Conservation (phyloP, 2,888 invertebrate species). For the Athetis lepigone region DNA sequence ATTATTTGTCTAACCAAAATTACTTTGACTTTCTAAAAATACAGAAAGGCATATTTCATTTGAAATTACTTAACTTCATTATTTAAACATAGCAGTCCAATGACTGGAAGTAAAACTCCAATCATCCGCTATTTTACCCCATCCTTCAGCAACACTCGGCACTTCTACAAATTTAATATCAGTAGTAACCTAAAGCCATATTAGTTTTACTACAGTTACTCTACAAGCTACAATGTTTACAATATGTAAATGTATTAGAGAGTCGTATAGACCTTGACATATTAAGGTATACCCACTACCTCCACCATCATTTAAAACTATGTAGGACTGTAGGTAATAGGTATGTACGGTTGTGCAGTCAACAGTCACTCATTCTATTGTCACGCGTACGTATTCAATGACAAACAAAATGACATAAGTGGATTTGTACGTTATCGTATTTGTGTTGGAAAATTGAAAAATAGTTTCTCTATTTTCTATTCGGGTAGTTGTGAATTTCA, state of each 20-base stretch:
- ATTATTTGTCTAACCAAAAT: too few relatives aligned
- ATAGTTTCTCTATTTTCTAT: constrained; percentile 32
- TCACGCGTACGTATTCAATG: constrained; percentile 53
- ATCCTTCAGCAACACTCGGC: neutral
- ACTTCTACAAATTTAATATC: neutral
- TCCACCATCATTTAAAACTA: constrained; percentile 12
- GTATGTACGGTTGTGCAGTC: constrained; percentile 38
- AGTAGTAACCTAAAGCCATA: neutral
- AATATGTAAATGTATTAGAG: constrained; percentile 57
- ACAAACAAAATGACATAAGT: constrained; percentile 61
- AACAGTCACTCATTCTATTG: constrained; percentile 55
- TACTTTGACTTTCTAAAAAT: too few relatives aligned
- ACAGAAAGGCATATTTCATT: too few relatives aligned
- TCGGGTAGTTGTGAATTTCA: constrained; percentile 1
- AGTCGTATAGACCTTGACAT: constrained; percentile 63
- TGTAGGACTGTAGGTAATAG: too few relatives aligned
- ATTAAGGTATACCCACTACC: constrained; percentile 19
- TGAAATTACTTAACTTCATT: too few relatives aligned
- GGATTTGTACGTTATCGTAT: constrained; percentile 48
- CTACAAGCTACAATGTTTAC: constrained; percentile 36
- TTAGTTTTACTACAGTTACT: constrained; percentile 1
- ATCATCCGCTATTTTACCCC: neutral
- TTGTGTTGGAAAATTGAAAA: constrained; percentile 39
- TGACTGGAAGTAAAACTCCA: neutral
- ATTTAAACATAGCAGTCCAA: neutral